Percentiles rank a stretch among this genome's conserved stretches.
Evolutionary conservation across 2,888 invertebrate species (phyloP).

Genomic region (Hemistola chrysoprasaria): DNA sequence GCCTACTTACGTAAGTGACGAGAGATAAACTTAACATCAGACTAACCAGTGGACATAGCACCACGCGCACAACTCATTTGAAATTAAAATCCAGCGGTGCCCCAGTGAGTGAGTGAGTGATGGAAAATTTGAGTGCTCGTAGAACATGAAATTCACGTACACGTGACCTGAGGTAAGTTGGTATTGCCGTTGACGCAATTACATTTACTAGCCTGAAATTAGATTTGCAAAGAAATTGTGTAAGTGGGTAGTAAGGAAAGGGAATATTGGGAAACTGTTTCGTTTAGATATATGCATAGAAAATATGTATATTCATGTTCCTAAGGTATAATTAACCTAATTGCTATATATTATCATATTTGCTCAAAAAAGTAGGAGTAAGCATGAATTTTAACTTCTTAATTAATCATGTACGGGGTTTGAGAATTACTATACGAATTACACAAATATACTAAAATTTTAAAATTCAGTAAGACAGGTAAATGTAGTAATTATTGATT

Average conservation of each 20-base stretch:
- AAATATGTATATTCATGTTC: too few species aligned
- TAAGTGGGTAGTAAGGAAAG: background rate
- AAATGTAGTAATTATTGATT: too few species aligned
- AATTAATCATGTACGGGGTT: too few species aligned
- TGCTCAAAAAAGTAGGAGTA: too few species aligned
- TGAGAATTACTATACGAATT: too few species aligned
- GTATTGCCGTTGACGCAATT: slow-evolving; percentile 14
- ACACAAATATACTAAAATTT: too few species aligned
- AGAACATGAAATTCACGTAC: slow-evolving; percentile 18
- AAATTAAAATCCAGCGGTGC: slow-evolving; percentile 19
- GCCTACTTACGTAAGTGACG: slow-evolving; percentile 71
- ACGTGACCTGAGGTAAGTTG: slow-evolving; percentile 25
- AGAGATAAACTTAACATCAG: slow-evolving; percentile 34
- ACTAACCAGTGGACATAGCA: slow-evolving; percentile 13
- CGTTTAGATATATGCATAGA: too few species aligned
- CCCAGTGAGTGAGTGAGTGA: slow-evolving; percentile 23
- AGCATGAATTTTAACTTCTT: too few species aligned
- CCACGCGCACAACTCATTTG: slow-evolving; percentile 27
- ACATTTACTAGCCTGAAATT: slow-evolving; percentile 16
- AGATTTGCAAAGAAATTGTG: slow-evolving; percentile 7
- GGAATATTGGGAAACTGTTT: too few species aligned
- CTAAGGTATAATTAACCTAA: too few species aligned
- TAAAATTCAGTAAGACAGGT: too few species aligned
- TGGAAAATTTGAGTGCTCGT: slow-evolving; percentile 9
- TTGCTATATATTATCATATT: too few species aligned